A percentile compares a stretch with the other conserved stretches of the same genome.
Evolutionary conservation across 2,797 vertebrate species (phyloP).

Genomic region (Spinibarbus caldwelli): DNA sequence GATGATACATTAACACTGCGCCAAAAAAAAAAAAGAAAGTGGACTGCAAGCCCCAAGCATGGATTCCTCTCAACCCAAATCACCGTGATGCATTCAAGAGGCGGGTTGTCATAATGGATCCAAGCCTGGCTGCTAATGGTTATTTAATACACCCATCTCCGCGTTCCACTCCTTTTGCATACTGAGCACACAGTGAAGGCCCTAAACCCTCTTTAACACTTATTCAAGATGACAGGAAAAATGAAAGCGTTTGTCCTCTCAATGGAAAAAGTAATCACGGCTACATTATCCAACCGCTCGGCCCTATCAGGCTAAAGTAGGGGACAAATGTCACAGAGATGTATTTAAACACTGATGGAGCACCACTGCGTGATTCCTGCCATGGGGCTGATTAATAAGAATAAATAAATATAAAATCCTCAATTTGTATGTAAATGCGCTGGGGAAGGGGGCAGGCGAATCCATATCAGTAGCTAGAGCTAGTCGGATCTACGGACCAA

Average conservation of each 20-base stretch:
- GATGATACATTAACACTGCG: conserved; percentile 54
- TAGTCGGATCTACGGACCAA: conserved; percentile 86
- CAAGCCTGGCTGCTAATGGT: conserved; percentile 86
- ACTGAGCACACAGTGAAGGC: conserved; percentile 73
- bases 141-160: conserved; percentile 89
- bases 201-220: conserved; percentile 82
- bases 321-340: conserved; percentile 91
- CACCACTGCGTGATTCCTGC: conserved; percentile 85
- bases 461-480: conserved; percentile 80
- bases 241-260: conserved; percentile 91
- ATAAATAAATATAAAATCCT: conserved; percentile 80
- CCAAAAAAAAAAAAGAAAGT: conserved; percentile 66
- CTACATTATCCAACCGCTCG: conserved; percentile 90
- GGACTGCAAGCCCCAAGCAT: conserved; percentile 74
- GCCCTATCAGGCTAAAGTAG: conserved; percentile 90
- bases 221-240: conserved; percentile 94
- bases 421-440: conserved; percentile 93
- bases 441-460: conserved; percentile 59
- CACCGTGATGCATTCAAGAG: conserved; percentile 85
- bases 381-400: conserved; percentile 88
- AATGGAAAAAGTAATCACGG: conserved; percentile 92
- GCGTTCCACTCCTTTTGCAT: conserved; percentile 87
- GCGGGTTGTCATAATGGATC: conserved; percentile 79
- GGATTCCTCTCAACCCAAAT: conserved; percentile 87
- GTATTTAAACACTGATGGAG: conserved; percentile 91